phyloP scores from a whole-genome alignment of 1,140 invertebrate species.

The Apocrypta bakeri region DNA sequence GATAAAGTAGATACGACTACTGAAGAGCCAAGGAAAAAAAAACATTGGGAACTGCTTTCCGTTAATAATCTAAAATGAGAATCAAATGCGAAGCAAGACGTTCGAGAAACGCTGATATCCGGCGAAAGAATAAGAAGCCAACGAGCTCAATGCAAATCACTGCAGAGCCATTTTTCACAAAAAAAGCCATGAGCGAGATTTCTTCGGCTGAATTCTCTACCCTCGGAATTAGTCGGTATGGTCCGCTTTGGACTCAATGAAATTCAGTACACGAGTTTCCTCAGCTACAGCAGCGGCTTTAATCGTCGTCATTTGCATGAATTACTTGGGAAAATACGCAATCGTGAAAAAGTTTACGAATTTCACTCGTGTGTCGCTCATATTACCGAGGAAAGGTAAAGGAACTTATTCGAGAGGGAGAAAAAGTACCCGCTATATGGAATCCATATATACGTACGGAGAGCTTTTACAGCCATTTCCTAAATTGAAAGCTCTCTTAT shows the following conservation, averaged over 20 bases:
- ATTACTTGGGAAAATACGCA: slow-evolving; percentile 28
- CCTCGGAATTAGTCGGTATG: background rate
- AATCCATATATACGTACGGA: no score
- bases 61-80: background rate
- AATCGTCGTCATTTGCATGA: slow-evolving; percentile 42
- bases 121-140: background rate
- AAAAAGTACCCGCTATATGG: no score
- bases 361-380: slow-evolving; percentile 32
- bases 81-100: background rate
- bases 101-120: background rate
- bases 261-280: slow-evolving; percentile 26
- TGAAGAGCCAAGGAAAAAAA: background rate
- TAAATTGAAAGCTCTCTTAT: slow-evolving; percentile 32
- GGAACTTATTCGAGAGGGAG: background rate
- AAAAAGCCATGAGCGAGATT: background rate
- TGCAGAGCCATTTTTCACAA: background rate
- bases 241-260: slow-evolving; percentile 15
- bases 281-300: slow-evolving; percentile 2
- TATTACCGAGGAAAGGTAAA: background rate
- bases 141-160: background rate
- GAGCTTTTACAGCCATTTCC: slow-evolving; percentile 21
- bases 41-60: no score
- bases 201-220: background rate
- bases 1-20: background rate
- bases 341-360: slow-evolving; percentile 38